A percentile compares a stretch with the other conserved stretches of the same genome.
phyloP scores from a whole-genome alignment of 2,888 invertebrate species.

The Epirrhoe alternata region DNA sequence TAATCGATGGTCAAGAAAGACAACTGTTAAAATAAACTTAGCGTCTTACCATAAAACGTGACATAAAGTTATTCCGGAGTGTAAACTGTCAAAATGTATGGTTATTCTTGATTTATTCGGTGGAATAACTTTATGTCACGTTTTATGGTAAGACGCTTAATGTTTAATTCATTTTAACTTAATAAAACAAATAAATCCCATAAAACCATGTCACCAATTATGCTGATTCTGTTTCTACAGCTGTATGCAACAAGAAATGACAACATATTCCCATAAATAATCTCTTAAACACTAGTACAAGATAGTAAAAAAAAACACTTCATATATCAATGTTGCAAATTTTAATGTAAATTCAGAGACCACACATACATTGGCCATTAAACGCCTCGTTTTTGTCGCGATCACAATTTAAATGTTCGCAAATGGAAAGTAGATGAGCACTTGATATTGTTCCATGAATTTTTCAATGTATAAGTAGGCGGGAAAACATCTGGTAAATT shows the following conservation, averaged over 20 bases:
- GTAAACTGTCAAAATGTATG: too few species aligned
- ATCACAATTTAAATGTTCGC: conserved; percentile 26
- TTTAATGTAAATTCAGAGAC: conserved; percentile 27
- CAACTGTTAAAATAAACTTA: too few species aligned
- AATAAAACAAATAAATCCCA: neutral
- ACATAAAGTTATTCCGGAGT: too few species aligned
- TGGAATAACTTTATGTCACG: too few species aligned
- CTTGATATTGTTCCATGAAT: conserved; percentile 8
- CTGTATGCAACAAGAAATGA: neutral
- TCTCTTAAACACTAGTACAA: conserved; percentile 7
- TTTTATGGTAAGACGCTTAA: too few species aligned
- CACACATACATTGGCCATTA: conserved; percentile 22
- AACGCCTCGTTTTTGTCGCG: conserved; percentile 19
- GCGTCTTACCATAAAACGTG: too few species aligned
- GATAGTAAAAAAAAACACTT: conserved; percentile 6
- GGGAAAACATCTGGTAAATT: conserved; percentile 12
- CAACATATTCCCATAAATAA: conserved; percentile 10
- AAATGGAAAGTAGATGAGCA: conserved; percentile 25
- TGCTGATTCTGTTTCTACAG: neutral
- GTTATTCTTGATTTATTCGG: too few species aligned
- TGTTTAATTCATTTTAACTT: neutral
- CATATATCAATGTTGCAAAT: conserved; percentile 11
- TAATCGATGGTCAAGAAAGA: too few species aligned
- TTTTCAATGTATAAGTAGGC: neutral
- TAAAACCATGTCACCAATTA: neutral